Percentiles rank a stretch among this genome's conserved stretches.
phyloP scores from a whole-genome alignment of 2,888 invertebrate genomes.

The Mayetiola destructor region DNA sequence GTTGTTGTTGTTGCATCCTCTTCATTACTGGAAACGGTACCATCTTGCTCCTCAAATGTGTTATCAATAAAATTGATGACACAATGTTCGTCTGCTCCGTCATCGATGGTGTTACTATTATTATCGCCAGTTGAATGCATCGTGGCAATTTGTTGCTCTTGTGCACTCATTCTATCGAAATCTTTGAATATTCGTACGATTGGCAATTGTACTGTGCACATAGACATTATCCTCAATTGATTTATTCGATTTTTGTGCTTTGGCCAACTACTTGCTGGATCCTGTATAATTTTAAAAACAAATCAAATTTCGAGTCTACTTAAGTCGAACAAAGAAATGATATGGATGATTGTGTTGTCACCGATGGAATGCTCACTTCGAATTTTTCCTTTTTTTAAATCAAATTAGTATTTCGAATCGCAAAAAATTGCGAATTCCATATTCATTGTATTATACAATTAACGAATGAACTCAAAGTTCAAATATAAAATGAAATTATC shows the following conservation, averaged over 20 bases:
- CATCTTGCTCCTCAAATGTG: background rate
- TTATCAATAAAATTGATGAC: background rate
- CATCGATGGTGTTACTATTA: constrained; percentile 14
- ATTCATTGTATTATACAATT: too few relatives aligned
- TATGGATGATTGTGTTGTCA: too few relatives aligned
- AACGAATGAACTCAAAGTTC: too few relatives aligned
- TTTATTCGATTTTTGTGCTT: constrained; percentile 6
- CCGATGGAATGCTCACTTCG: too few relatives aligned
- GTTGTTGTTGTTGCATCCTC: constrained; percentile 16
- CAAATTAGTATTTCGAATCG: too few relatives aligned
- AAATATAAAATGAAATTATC: too few relatives aligned
- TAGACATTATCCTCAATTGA: constrained; percentile 29
- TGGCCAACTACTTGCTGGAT: too few relatives aligned
- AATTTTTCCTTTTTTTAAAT: too few relatives aligned
- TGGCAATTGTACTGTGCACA: constrained; percentile 26
- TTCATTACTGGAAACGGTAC: constrained; percentile 13
- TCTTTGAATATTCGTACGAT: constrained; percentile 35
- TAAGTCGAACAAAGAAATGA: too few relatives aligned
- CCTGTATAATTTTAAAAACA: too few relatives aligned
- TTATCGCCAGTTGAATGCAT: constrained; percentile 20
- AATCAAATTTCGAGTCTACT: too few relatives aligned
- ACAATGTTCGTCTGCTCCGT: constrained; percentile 10
- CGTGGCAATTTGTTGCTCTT: constrained; percentile 33
- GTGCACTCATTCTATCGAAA: constrained; percentile 37
- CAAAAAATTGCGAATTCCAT: too few relatives aligned